Conservation (phyloP, 1,140 invertebrate species). For the Sarcophaga peregrina region DNA sequence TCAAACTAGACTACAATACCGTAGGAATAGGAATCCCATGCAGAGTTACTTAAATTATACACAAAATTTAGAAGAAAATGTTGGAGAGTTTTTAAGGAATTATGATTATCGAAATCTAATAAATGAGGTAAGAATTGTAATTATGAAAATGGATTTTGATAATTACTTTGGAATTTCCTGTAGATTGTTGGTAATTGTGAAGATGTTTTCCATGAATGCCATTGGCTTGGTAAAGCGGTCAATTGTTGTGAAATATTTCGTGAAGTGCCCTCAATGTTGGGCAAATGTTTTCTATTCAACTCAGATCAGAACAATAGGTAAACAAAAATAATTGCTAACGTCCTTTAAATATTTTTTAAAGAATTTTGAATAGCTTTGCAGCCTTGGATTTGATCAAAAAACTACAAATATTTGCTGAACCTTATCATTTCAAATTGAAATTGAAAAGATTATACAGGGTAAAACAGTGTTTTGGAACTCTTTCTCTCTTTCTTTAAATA, state of each 20-base stretch:
- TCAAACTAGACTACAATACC: background rate
- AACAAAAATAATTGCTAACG: background rate
- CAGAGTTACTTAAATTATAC: no score
- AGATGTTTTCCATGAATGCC: background rate
- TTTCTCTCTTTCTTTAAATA: no score
- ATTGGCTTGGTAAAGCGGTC: background rate
- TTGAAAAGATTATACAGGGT: background rate
- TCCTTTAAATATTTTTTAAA: no score
- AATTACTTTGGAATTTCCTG: no score
- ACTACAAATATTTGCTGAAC: constrained; percentile 6
- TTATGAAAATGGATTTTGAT: no score
- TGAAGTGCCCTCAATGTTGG: background rate
- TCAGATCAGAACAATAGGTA: background rate
- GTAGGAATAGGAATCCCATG: no score
- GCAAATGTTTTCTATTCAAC: background rate
- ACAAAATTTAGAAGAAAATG: no score
- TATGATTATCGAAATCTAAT: no score
- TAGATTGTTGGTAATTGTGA: background rate
- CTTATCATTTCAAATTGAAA: background rate
- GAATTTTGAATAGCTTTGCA: background rate
- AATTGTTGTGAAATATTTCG: background rate
- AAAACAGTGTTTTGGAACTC: background rate
- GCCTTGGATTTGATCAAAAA: background rate
- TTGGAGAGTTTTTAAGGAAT: no score
- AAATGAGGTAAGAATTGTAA: no score